Conservation (phyloP, 2,797 vertebrate species). For the Ceryle rudis region DNA sequence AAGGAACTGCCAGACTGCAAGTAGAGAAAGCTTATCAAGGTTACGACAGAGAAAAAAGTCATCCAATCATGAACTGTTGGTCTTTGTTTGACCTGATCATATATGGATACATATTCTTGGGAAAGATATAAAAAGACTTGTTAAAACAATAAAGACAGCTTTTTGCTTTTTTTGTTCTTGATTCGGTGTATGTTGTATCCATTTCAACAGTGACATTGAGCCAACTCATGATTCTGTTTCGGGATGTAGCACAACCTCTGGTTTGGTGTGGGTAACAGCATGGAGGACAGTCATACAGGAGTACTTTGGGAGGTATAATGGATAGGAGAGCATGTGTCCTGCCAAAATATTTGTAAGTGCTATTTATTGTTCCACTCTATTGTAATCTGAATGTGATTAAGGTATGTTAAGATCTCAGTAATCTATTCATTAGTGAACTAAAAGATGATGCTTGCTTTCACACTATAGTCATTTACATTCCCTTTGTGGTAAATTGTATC, state of each 20-base stretch:
- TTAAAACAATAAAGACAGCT: too few relatives aligned
- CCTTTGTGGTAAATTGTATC: background rate
- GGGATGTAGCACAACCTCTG: background rate
- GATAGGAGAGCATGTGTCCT: background rate
- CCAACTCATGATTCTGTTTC: background rate
- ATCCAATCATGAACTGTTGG: too few relatives aligned
- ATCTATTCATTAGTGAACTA: background rate
- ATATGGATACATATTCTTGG: too few relatives aligned
- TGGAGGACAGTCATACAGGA: background rate
- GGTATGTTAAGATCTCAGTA: background rate
- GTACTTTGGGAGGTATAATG: background rate
- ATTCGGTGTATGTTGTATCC: too few relatives aligned
- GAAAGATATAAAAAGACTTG: too few relatives aligned
- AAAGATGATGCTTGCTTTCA: background rate
- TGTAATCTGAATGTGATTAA: background rate
- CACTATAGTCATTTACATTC: background rate
- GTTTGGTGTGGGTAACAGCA: background rate
- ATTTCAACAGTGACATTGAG: background rate
- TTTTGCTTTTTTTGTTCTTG: too few relatives aligned
- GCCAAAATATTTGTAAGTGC: background rate
- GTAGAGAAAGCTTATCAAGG: too few relatives aligned
- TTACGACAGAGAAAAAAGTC: too few relatives aligned
- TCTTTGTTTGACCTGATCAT: too few relatives aligned
- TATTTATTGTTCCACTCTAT: background rate
- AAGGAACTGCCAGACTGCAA: too few relatives aligned